Base-by-base conservation (phyloP, 2,888 invertebrate species). In the Teinopalpus imperialis region DNA sequence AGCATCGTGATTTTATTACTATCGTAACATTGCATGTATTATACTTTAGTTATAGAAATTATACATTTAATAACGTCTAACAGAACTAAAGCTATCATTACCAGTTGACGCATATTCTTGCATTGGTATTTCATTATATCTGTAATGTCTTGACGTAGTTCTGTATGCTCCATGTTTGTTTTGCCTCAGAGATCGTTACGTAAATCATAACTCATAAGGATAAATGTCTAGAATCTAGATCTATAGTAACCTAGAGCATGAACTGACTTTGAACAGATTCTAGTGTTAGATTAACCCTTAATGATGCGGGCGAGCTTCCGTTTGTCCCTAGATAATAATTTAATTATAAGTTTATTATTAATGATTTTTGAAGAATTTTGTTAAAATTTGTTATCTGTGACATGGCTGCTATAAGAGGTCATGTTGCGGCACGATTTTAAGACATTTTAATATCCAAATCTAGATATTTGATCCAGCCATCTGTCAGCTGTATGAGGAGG, bases 261-360 rank as follows among this genome's bases (percentile, higher is more conserved):
- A 53, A 66, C 59, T 73, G 67, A 53, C 32, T 54, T 49, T 58
- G 58, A 56, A 30, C 27, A 39, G 30, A 50, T 43, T 49, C 52
- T 50, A 55, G 51, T 41, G 42, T 54, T 56, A 54, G 55, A 48
- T 36, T 37, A 18, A 12, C 44, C 54, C 52, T 60, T 53, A 44
- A 34, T 55, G 65, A 61, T 64, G 81, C 81, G 81, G 81, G 81
- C 81, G 82, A 79, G 81, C 81, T 77, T 62, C 67, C 68, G 50
- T 62, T 52, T 51, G 35, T 40, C 26, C 29, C 8, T 41, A 44
- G 31, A 24, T 48, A 44, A 34, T 39, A 44, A 30, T 41, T 44
- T 40, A 31, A 41, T 34, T 21, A 29, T 45, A 39, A 45, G 32
- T 34, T 27, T 27, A 24, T 29, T 43, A 29, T 34, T 12, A 9